Evolutionary conservation across 92 coral and sea anemone genomes (phyloP).

Genomic region (Palythoa grandiflora): DNA sequence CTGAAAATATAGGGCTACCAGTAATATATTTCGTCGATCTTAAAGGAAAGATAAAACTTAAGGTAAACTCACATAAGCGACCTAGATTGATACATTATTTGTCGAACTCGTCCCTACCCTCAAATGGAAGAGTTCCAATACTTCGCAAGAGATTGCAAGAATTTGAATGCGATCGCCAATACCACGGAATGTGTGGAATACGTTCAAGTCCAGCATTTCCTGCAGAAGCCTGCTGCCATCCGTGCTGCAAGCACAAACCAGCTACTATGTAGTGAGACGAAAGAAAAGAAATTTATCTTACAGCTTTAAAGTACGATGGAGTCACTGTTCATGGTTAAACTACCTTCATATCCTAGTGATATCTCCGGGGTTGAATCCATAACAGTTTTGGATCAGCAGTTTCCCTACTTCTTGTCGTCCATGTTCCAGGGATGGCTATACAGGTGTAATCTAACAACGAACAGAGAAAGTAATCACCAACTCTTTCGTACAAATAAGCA

Average conservation of each 20-base stretch:
- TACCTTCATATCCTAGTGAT: background rate
- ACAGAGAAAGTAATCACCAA: too few relatives aligned
- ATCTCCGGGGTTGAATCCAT: background rate
- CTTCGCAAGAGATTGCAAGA: background rate
- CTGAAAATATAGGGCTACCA: background rate
- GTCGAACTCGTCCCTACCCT: background rate
- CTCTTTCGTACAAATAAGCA: too few relatives aligned
- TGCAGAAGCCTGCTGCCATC: background rate
- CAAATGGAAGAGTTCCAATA: background rate
- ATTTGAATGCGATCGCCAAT: background rate
- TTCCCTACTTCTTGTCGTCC: too few relatives aligned
- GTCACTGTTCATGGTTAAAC: background rate
- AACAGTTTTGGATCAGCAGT: too few relatives aligned
- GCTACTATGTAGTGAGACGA: background rate
- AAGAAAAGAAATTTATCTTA: background rate
- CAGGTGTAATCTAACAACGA: too few relatives aligned
- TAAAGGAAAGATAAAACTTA: background rate
- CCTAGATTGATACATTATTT: background rate
- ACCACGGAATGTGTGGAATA: background rate
- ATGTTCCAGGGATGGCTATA: too few relatives aligned
- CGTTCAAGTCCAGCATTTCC: background rate
- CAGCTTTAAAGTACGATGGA: background rate
- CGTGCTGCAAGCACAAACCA: background rate
- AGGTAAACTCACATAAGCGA: background rate
- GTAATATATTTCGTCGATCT: background rate